Evolutionary conservation across 2,797 vertebrate genomes (phyloP), one percentile per base, ranked within the genome.

Genomic region (Manis javanica): DNA sequence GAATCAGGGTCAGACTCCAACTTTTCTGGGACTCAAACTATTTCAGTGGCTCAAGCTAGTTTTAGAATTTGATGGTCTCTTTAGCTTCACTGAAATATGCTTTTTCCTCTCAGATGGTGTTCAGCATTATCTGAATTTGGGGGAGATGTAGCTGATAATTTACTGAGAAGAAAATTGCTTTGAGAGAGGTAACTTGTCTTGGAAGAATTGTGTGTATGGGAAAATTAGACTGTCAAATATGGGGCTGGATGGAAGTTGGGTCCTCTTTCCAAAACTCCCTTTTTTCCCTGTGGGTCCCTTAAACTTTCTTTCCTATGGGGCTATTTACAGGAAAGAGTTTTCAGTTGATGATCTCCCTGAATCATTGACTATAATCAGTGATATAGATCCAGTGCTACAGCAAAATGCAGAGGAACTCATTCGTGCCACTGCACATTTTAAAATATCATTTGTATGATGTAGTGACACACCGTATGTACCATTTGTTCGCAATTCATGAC

Each of bases 401-500:
- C 57, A 94, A 90, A 78, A 93, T 66, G 3, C n/a, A 83, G 66
- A 53, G 12, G n/a, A 90, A 42, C 42, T 94, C n/a, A 89, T 87
- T 96, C 46, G 23, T 87, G 42, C 46, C 89, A 75, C 16, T 63
- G 69, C 84, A 42, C 29, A 61, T 95, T 96, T 94, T 39, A 92
- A 93, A 94, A 93, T 92, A 51, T 55, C 39, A 75, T 91, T 46
- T 4, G 2, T 59, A 69, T 78, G 59, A 79, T 61, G 79, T 57
- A 86, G 14, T 78, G 57, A 88, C 53, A 68, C 18, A 26, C 29
- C 9, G 3, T 74, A 64, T 9, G 2, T 74, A 59, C 12, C n/a
- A 55, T 92, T 66, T 92, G 14, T 91, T 96, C 49, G 53, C 90
- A 84, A 91, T 88, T 97, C 37, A 84, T 95, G 72, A 83, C 15